Percentiles rank a stretch among this genome's conserved stretches.
These are phyloP conservation scores for Leptestheria dahalacensis DNA, from an alignment of 1,140 invertebrate species.

Conservation along the genomic window DNA sequence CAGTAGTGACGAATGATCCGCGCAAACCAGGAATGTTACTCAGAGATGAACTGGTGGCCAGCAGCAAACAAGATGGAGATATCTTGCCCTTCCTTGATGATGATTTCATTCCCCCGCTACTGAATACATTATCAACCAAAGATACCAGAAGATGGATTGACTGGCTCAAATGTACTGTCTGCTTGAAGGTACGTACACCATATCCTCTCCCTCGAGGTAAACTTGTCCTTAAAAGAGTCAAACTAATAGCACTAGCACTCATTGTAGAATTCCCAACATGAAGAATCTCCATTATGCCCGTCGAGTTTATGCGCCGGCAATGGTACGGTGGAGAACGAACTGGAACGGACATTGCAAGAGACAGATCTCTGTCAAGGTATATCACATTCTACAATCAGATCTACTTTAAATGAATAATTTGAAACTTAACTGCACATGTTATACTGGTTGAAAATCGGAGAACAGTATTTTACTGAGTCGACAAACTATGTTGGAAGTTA, in stretches of 20 bases:
- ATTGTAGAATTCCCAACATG: neutral
- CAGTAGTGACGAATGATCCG: neutral
- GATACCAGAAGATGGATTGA: slow-evolving; percentile 1
- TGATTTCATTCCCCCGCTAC: neutral
- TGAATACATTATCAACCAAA: neutral
- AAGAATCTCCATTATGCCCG: neutral
- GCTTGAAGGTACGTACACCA: neutral
- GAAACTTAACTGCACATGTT: no score
- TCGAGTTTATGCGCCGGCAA: neutral
- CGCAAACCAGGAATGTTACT: no score
- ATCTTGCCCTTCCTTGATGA: neutral
- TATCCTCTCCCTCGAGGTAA: neutral
- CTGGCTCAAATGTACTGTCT: slow-evolving; percentile 7
- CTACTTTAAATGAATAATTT: no score
- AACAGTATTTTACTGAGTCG: no score
- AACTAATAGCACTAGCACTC: neutral
- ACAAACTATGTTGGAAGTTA: no score
- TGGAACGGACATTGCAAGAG: neutral
- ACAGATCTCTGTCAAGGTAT: neutral
- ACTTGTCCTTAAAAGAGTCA: neutral
- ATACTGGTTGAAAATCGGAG: no score
- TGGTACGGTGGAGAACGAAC: neutral
- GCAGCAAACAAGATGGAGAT: neutral
- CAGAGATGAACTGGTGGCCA: no score
- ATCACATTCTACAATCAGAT: neutral